Conservation (phyloP, 1,140 invertebrate species). For the Atta colombica region DNA sequence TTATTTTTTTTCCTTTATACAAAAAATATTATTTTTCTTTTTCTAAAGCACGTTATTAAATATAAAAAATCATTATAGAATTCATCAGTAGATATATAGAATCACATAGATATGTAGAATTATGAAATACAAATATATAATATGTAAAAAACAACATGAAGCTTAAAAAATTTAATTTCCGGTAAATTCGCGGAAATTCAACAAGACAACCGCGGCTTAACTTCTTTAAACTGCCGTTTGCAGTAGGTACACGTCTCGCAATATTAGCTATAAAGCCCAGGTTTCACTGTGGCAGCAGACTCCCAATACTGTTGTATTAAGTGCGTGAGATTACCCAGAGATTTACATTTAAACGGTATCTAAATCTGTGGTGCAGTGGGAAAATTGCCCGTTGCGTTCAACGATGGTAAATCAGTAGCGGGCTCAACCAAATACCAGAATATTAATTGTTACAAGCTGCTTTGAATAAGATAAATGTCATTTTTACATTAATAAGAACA, state of each 20-base stretch:
- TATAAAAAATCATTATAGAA: neutral
- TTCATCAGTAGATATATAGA: no score
- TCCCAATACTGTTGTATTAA: constrained; percentile 17
- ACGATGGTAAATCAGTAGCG: constrained; percentile 32
- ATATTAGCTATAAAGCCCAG: constrained; percentile 57
- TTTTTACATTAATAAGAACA: neutral
- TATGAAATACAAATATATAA: no score
- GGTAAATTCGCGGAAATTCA: constrained; percentile 25
- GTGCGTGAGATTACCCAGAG: constrained; percentile 34
- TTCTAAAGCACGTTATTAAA: neutral
- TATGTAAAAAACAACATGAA: neutral
- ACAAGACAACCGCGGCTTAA: constrained; percentile 60
- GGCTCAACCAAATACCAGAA: constrained; percentile 18
- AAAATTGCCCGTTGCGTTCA: constrained; percentile 44
- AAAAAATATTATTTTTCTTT: neutral
- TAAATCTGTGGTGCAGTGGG: constrained; percentile 26
- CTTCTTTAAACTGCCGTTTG: constrained; percentile 59
- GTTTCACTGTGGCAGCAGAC: neutral
- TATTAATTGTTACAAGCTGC: constrained; percentile 33
- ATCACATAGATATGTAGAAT: neutral
- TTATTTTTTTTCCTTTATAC: neutral
- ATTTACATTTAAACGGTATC: constrained; percentile 67
- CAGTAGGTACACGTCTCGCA: constrained; percentile 37
- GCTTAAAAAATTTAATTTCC: constrained; percentile 43
- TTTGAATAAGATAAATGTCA: neutral